A percentile compares a stretch with the other conserved stretches of the same genome.
Evolutionary conservation across 2,888 invertebrate species (phyloP).

Genomic region (Synergus itoensis): DNA sequence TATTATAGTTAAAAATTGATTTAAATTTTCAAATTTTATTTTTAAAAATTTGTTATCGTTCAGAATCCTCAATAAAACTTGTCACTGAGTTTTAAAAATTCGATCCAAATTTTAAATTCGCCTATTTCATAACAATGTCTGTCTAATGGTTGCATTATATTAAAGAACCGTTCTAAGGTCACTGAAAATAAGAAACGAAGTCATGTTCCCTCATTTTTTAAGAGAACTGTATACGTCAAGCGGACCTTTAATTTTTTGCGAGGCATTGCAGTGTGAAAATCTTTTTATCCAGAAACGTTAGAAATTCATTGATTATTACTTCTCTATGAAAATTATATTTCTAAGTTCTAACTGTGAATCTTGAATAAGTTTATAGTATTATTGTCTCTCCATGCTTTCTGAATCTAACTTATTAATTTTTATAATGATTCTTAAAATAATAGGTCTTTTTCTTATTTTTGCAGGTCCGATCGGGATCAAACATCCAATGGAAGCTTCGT

Average conservation of each 20-base stretch:
- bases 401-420: not conserved
- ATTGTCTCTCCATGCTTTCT: not conserved
- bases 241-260: not conserved
- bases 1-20: not conserved
- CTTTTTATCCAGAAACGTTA: conserved; percentile 7
- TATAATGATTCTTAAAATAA: not conserved
- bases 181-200: conserved; percentile 20
- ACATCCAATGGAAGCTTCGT: conserved; percentile 48
- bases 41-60: too few relatives aligned
- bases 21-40: not conserved
- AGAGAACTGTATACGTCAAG: not conserved
- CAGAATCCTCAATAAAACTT: too few relatives aligned
- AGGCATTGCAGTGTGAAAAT: conserved; percentile 1
- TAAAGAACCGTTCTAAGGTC: conserved; percentile 6
- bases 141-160: not conserved
- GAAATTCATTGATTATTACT: conserved; percentile 4
- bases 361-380: not conserved
- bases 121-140: not conserved
- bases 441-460: not conserved
- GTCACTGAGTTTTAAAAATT: not conserved
- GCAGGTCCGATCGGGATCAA: conserved; percentile 47
- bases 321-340: not conserved
- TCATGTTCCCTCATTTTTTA: conserved; percentile 24
- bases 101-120: not conserved
- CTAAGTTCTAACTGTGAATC: not conserved